Conservation (phyloP, 2,797 vertebrate genomes). For the Ctenopoma kingsleyae region DNA sequence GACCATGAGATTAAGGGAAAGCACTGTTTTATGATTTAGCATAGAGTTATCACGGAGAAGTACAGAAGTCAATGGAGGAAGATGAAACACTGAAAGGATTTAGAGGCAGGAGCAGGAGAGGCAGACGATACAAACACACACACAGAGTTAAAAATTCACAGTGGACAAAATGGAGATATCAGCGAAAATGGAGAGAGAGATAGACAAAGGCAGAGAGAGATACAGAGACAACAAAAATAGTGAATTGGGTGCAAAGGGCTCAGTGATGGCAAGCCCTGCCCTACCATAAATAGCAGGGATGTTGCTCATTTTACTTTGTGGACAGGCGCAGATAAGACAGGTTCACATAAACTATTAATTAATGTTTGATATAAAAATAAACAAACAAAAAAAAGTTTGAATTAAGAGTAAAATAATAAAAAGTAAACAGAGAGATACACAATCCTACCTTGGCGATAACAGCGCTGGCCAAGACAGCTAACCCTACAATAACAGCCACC, state of each 20-base stretch:
- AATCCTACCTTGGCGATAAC: constrained; percentile 82
- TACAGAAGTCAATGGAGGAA: neutral
- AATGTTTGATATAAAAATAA: too few species aligned
- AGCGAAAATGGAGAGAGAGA: neutral
- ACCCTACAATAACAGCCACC: constrained; percentile 80
- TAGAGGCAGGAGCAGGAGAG: neutral
- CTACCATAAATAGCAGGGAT: constrained; percentile 8
- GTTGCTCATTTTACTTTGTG: neutral
- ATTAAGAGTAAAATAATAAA: too few species aligned
- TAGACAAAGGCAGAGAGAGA: neutral
- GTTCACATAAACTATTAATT: neutral
- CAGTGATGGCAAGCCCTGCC: neutral
- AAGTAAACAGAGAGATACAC: neutral
- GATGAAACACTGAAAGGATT: neutral
- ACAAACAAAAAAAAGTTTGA: too few species aligned
- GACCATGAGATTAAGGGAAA: neutral
- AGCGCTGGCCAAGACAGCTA: constrained; percentile 78
- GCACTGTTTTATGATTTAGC: neutral
- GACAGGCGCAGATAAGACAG: neutral
- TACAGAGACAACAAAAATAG: neutral
- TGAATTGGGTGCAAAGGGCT: constrained; percentile 12
- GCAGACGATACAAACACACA: neutral
- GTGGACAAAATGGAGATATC: constrained; percentile 6
- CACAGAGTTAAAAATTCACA: constrained; percentile 10
- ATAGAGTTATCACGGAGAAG: constrained; percentile 2